Conservation (phyloP, 2,113 vertebrate genomes). For the Hylia prasina region DNA sequence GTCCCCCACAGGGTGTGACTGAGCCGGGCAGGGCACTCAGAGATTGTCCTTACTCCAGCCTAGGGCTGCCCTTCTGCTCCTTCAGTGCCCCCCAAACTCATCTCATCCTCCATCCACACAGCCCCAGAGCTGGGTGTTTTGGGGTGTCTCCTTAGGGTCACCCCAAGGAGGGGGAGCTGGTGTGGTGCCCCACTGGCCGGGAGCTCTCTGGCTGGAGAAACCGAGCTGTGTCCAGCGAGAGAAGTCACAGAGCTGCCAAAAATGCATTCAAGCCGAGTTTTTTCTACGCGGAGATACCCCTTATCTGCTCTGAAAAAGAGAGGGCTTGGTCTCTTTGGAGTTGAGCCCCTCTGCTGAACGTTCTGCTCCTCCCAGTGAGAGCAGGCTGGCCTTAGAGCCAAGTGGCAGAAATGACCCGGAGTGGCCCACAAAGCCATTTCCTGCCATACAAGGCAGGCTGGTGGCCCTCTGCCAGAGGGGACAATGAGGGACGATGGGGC, state of each 20-base stretch:
- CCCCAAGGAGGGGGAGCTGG: fast-evolving
- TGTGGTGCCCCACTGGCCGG: fast-evolving
- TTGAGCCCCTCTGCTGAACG: background rate
- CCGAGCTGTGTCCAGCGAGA: fast-evolving
- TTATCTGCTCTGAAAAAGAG: background rate
- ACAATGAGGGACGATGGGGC: background rate
- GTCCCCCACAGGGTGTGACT: fast-evolving
- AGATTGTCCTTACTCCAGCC: fast-evolving
- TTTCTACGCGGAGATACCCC: background rate
- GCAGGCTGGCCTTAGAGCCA: background rate
- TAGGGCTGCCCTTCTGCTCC: background rate
- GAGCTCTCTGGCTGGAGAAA: background rate
- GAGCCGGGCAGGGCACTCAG: fast-evolving
- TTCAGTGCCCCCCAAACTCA: fast-evolving
- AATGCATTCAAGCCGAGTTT: fast-evolving
- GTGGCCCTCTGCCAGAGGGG: conserved; percentile 12
- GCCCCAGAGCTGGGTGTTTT: fast-evolving
- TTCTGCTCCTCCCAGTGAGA: background rate
- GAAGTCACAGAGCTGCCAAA: background rate
- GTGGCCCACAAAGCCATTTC: background rate
- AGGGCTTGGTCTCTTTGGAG: background rate
- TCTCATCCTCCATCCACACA: fast-evolving
- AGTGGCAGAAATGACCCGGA: background rate
- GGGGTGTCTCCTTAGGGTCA: background rate
- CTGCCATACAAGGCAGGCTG: background rate